Conservation (phyloP, 2,797 vertebrate genomes). For the Arctocebus calabarensis region DNA sequence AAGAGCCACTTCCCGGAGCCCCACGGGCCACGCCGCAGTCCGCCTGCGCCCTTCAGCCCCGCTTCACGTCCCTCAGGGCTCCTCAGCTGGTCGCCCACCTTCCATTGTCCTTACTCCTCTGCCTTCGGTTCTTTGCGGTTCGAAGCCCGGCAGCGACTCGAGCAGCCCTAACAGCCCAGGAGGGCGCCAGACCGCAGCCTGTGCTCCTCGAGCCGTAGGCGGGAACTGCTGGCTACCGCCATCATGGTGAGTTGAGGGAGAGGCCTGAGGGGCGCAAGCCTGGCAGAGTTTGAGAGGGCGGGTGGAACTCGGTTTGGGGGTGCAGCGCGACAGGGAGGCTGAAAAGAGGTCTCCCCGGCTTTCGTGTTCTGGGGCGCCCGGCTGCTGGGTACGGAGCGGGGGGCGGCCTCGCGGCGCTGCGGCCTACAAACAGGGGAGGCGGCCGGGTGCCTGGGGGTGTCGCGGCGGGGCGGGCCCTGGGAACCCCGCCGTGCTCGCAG, state of each 20-base stretch:
- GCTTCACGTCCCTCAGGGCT: rapidly evolving
- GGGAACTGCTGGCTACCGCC: constrained; percentile 52
- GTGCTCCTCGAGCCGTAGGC: not conserved
- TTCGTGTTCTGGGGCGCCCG: not conserved
- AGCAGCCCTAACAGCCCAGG: not conserved
- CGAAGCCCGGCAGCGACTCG: not conserved
- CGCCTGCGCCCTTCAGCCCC: not conserved
- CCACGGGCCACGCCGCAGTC: not conserved
- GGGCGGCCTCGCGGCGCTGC: not conserved
- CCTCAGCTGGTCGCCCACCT: rapidly evolving
- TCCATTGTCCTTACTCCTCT: not conserved
- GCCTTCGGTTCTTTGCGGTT: not conserved
- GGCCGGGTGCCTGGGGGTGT: rapidly evolving
- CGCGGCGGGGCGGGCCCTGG: not conserved
- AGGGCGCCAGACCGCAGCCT: not conserved
- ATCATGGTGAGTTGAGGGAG: constrained; percentile 78
- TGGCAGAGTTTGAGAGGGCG: rapidly evolving
- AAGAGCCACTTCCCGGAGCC: not conserved
- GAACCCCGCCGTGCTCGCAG: rapidly evolving
- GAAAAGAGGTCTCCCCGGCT: rapidly evolving
- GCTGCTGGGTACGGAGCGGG: rapidly evolving
- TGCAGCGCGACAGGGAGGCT: rapidly evolving
- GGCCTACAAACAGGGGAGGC: not conserved
- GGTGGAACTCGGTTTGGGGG: not conserved
- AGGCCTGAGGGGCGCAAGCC: not conserved